Evolutionary conservation across 2,113 vertebrate species (phyloP).

Genomic region (Callorhinus ursinus): DNA sequence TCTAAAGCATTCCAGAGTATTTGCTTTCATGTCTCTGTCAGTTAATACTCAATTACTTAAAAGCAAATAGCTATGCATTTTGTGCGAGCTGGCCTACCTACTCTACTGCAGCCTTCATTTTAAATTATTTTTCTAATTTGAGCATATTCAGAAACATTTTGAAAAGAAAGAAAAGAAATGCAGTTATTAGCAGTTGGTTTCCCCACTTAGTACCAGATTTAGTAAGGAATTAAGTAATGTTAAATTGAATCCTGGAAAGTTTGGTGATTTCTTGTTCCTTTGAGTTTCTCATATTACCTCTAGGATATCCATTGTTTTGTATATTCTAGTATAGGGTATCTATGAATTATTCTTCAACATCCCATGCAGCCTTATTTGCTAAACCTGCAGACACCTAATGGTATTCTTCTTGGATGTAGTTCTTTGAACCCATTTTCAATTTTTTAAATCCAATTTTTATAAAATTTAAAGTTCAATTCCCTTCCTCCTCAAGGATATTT

Average conservation of each 20-base stretch:
- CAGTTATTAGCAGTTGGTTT: background rate
- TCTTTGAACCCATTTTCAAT: background rate
- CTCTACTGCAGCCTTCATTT: background rate
- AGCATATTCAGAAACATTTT: background rate
- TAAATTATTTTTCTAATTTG: background rate
- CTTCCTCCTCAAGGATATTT: background rate
- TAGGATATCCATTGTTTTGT: background rate
- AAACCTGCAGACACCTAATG: background rate
- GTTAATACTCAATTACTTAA: background rate
- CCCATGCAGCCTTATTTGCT: background rate
- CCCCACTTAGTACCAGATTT: background rate
- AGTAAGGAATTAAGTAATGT: background rate
- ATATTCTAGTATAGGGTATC: background rate
- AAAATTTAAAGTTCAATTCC: background rate
- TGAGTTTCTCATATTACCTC: background rate
- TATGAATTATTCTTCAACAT: background rate
- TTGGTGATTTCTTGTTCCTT: background rate
- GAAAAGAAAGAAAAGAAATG: background rate
- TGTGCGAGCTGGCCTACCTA: background rate
- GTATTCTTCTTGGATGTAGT: background rate
- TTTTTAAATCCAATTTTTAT: conserved; percentile 32
- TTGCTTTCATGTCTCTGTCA: background rate
- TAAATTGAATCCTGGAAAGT: background rate
- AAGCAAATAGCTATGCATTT: background rate
- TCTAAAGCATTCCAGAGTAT: background rate